Evolutionary conservation across 1,140 invertebrate species (phyloP), one percentile per base, ranked within the genome.

Genomic region (Brachionus plicatilis): DNA sequence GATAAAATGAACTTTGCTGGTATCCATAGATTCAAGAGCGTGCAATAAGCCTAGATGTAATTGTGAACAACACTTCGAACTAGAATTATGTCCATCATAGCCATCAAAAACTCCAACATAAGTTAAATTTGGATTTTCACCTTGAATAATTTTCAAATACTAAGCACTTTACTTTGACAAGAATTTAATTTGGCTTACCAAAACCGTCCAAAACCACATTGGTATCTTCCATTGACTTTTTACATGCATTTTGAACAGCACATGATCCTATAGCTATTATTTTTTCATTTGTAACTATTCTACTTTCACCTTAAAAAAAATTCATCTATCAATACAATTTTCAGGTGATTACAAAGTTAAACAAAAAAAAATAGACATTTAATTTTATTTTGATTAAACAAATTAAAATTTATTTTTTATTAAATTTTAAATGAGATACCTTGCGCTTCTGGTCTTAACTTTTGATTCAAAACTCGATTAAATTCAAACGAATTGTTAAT

Each of bases 61-160:
- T 53, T 83, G 82, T 37, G 17, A 24, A 27, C 12, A 17, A 45
- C 82, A 83, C 41, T 68, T 60, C 12, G 33, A 41, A 60, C 76
- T 80, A 20, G 76, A 47, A 17, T 37, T 37, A 17, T 60, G n/a
- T 11, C 76, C 76, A 80, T 80, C 53, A 65, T 80, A 80, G 17
- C 76, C 76, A 80, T 80, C 76, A 80, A 80, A 80, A 20, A 33
- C 41, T 33, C 76, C 76, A 41, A 80, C 37, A 37, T 80, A 80
- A 65, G 53, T 41, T 20, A 65, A 65, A 60, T 60, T 65, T 60
- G 7, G 14, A 80, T 80, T 80, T 41, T 60, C 76, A 41, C 76
- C 76, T 80, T 60, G 6, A 60, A 41, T 17, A 2, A 7, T 65
- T 47, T 60, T 20, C 9, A 53, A 20, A 5, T 11, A 29, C 2